Percentiles rank a stretch among this genome's conserved stretches.
Conservation (phyloP, 2,797 vertebrate species). For the Podargus strigoides region DNA sequence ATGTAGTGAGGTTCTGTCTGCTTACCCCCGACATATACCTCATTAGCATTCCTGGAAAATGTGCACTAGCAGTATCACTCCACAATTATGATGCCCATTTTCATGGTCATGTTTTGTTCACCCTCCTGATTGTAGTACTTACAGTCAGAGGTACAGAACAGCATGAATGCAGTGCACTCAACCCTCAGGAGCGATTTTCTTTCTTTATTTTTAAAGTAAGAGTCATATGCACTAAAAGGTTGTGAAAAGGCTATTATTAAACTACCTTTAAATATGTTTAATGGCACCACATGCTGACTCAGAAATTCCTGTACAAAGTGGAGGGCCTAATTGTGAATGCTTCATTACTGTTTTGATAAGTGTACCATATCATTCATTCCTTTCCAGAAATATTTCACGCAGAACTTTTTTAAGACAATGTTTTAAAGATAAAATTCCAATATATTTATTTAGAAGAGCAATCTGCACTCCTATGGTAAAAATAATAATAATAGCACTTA, state of each 20-base stretch:
- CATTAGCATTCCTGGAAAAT: background rate
- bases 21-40: background rate
- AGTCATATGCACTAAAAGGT: conserved; percentile 11
- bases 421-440: background rate
- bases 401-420: background rate
- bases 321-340: background rate
- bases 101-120: background rate
- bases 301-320: background rate
- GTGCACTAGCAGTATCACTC: background rate
- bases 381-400: background rate
- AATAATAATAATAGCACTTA: background rate
- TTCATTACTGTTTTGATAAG: background rate
- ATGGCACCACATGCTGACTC: background rate
- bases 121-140: background rate
- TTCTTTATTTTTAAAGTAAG: background rate
- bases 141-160: background rate
- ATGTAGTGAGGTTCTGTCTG: background rate
- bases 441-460: background rate
- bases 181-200: background rate
- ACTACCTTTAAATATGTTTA: conserved; percentile 32
- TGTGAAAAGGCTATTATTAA: conserved; percentile 34
- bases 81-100: background rate
- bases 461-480: background rate
- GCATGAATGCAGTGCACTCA: background rate
- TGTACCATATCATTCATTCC: background rate